phyloP scores from a whole-genome alignment of 2,113 vertebrate species.

The Eupsittula cactorum region DNA sequence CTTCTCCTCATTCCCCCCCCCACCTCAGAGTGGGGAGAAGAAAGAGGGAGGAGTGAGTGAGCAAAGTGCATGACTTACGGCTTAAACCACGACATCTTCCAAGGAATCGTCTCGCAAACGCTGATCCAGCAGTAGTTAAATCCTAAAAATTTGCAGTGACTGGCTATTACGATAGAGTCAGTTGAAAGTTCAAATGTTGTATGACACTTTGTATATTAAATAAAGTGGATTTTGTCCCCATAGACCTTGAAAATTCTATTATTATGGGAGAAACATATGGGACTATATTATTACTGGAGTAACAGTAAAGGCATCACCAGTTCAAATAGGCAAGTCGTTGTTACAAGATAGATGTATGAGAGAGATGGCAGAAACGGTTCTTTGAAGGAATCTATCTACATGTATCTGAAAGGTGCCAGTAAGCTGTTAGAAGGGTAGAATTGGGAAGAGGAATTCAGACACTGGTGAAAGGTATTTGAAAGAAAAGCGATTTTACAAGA shows the following conservation, averaged over 20 bases:
- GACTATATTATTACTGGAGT: background rate
- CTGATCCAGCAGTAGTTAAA: background rate
- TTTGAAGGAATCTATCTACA: background rate
- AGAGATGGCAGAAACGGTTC: background rate
- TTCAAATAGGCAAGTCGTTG: background rate
- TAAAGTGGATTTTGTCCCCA: background rate
- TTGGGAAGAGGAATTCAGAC: background rate
- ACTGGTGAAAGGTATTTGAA: background rate
- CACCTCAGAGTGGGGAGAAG: no score
- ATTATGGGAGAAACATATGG: background rate
- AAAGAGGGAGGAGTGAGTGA: no score
- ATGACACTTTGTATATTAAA: background rate
- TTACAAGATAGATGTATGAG: background rate
- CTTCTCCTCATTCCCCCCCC: no score
- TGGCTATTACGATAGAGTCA: background rate
- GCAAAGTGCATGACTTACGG: no score
- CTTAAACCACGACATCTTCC: background rate
- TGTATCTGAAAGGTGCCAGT: background rate
- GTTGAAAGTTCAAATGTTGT: background rate
- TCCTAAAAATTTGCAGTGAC: background rate
- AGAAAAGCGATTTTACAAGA: background rate
- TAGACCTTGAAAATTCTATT: background rate
- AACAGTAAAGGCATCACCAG: background rate
- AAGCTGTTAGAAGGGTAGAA: background rate
- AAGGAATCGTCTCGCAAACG: background rate